Percentiles rank a stretch among this genome's conserved stretches.
Evolutionary conservation across 2,797 vertebrate genomes (phyloP).

Genomic region (Urophycis tenuis): DNA sequence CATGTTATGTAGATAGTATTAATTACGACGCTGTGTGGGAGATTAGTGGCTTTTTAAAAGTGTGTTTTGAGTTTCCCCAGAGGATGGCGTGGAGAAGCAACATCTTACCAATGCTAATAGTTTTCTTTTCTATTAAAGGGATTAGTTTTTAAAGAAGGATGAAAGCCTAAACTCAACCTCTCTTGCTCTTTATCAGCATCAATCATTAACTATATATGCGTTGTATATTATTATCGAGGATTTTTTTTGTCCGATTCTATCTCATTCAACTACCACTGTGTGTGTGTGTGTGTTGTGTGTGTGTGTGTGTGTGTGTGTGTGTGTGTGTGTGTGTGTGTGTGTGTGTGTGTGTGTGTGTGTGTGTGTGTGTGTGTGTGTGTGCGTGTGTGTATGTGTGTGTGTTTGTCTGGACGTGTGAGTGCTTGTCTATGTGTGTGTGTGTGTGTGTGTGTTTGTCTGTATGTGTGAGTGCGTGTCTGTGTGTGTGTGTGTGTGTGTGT

Average conservation of each 20-base stretch:
- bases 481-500: neutral
- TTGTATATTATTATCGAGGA: neutral
- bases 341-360: slow-evolving; percentile 16
- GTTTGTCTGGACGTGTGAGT: neutral
- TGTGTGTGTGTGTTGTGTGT: neutral
- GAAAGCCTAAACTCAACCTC: neutral
- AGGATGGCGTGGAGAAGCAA: neutral
- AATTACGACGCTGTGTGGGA: neutral
- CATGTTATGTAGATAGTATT: slow-evolving; percentile 15
- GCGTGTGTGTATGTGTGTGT: neutral
- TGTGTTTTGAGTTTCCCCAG: neutral
- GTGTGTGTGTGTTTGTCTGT: neutral
- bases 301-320: neutral
- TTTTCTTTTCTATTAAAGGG: slow-evolving; percentile 3
- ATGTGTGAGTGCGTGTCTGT: neutral
- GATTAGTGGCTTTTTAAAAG: neutral
- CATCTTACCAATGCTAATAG: neutral
- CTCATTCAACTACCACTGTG: neutral
- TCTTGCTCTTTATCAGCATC: neutral
- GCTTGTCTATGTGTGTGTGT: neutral
- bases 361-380: neutral
- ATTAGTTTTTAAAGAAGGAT: slow-evolving; percentile 1
- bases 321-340: no score
- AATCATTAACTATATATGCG: neutral
- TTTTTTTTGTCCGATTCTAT: neutral